Evolutionary conservation across 2,113 vertebrate species (phyloP).

Genomic region (Tretioscincus oriximinensis): DNA sequence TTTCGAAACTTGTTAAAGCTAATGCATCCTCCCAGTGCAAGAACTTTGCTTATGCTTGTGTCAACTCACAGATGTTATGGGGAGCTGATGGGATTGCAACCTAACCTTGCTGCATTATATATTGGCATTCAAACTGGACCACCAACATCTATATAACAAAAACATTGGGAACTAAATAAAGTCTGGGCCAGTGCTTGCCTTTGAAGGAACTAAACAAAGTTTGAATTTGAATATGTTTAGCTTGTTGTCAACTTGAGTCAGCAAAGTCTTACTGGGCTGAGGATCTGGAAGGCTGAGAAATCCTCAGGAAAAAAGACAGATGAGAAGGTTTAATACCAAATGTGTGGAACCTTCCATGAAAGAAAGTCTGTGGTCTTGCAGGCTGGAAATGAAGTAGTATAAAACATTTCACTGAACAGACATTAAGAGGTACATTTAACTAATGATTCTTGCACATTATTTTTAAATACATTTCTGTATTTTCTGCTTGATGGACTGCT

Average conservation of each 20-base stretch:
- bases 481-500: too few relatives aligned
- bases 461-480: too few relatives aligned
- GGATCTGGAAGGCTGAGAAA: slow-evolving; percentile 55
- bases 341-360: slow-evolving; percentile 60
- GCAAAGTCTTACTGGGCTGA: slow-evolving; percentile 57
- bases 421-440: too few relatives aligned
- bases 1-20: slow-evolving; percentile 55
- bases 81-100: slow-evolving; percentile 62
- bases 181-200: slow-evolving; percentile 47
- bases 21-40: slow-evolving; percentile 44
- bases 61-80: slow-evolving; percentile 40
- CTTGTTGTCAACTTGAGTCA: slow-evolving; percentile 66
- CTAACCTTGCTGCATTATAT: slow-evolving; percentile 39
- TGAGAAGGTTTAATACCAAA: slow-evolving; percentile 61
- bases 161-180: slow-evolving; percentile 57
- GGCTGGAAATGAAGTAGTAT: background rate
- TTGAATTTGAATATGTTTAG: slow-evolving; percentile 66
- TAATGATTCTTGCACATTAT: too few relatives aligned
- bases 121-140: slow-evolving; percentile 63
- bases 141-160: slow-evolving; percentile 67
- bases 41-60: slow-evolving; percentile 49
- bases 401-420: too few relatives aligned
- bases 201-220: slow-evolving; percentile 47
- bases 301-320: slow-evolving; percentile 55
- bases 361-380: slow-evolving; percentile 53